Evolutionary conservation across 2,113 vertebrate genomes (phyloP).

Genomic region (Spizaetus ornatus): DNA sequence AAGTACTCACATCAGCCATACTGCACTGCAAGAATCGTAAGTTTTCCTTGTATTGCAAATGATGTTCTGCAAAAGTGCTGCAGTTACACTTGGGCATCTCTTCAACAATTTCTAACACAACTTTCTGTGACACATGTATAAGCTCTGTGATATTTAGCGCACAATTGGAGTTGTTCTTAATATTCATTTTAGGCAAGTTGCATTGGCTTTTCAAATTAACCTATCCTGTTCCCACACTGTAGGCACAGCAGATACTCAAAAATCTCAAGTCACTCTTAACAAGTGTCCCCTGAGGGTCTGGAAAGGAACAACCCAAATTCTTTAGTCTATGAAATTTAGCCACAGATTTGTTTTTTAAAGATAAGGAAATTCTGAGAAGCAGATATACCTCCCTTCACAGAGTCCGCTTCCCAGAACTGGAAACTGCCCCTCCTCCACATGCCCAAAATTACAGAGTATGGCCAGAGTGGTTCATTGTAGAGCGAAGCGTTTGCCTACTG

Average conservation of each 20-base stretch:
- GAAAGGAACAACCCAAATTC: background rate
- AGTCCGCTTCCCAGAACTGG: fast-evolving
- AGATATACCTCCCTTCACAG: background rate
- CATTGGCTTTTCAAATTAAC: background rate
- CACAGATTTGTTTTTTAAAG: background rate
- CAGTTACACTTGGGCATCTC: background rate
- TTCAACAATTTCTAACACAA: background rate
- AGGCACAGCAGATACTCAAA: background rate
- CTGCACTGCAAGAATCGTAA: background rate
- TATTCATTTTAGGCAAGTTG: background rate
- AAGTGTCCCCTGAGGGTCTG: background rate
- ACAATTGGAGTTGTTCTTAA: background rate
- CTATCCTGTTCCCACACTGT: background rate
- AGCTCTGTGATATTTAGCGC: background rate
- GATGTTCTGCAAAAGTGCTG: background rate
- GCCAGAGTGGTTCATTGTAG: background rate
- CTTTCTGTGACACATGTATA: background rate
- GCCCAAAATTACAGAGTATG: background rate
- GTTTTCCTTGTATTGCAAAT: background rate
- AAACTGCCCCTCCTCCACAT: background rate
- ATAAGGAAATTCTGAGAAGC: background rate
- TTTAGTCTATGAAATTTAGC: background rate
- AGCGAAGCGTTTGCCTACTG: background rate
- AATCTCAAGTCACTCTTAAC: background rate
- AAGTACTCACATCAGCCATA: background rate